Evolutionary conservation across 2,113 vertebrate genomes (phyloP).

Genomic region (rat (Rattus norvegicus)): GRCr8 NC_086030.1:15711001-15711500

Average conservation of each 20-base stretch:
- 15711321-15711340: not conserved
- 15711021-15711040: fast-evolving
- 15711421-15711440: not conserved
- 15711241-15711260: not conserved
- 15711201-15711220: not conserved
- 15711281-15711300: not conserved
- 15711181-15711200: not conserved
- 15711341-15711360: not conserved
- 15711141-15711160: not conserved
- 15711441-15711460: too few species aligned
- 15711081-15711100: not conserved
- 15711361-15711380: not conserved
- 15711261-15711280: not conserved
- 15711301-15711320: too few species aligned
- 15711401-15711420: not conserved
- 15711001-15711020: not conserved
- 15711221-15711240: not conserved
- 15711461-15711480: too few species aligned
- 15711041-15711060: not conserved
- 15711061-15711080: not conserved
- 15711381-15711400: not conserved
- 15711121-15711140: not conserved
- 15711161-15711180: not conserved
- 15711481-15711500: too few species aligned
- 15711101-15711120: not conserved